A percentile compares a stretch with the other conserved stretches of the same genome.
Conservation (phyloP, 2,113 vertebrate species). For the Periophthalmodon schlosseri region DNA sequence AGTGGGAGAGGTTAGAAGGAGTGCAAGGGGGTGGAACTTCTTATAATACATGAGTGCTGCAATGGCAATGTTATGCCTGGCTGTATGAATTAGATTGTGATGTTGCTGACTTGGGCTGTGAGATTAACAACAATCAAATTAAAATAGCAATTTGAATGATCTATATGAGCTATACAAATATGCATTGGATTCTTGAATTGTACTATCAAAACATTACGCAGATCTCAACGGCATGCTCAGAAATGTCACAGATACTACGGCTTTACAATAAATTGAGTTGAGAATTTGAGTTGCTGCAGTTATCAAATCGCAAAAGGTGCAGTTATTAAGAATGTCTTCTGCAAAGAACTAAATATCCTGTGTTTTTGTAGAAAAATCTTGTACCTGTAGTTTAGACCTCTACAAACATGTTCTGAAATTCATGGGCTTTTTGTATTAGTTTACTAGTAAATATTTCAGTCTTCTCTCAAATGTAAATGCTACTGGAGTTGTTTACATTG, state of each 20-base stretch:
- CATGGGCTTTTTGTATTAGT: too few species aligned
- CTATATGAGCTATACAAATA: neutral
- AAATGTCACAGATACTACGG: too few species aligned
- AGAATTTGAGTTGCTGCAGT: neutral
- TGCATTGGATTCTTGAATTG: too few species aligned
- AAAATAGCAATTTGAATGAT: neutral
- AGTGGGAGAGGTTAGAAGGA: slow-evolving; percentile 1
- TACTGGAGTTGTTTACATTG: too few species aligned
- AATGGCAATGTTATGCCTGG: slow-evolving; percentile 13
- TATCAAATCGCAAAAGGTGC: neutral
- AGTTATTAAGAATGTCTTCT: neutral
- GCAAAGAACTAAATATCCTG: neutral
- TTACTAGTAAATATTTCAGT: too few species aligned
- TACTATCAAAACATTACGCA: too few species aligned
- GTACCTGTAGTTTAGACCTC: too few species aligned
- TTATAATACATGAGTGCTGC: neutral
- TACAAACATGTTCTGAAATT: too few species aligned
- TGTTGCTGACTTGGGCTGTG: slow-evolving; percentile 5
- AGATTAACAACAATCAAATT: neutral
- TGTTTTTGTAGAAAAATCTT: neutral
- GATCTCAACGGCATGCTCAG: too few species aligned
- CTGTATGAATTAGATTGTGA: slow-evolving; percentile 16
- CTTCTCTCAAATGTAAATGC: too few species aligned
- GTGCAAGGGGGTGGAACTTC: slow-evolving; percentile 11
- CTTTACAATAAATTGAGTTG: neutral